Evolutionary conservation across 2,797 vertebrate genomes (phyloP), one percentile per base, ranked within the genome.

Genomic region (Coreius guichenoti): DNA sequence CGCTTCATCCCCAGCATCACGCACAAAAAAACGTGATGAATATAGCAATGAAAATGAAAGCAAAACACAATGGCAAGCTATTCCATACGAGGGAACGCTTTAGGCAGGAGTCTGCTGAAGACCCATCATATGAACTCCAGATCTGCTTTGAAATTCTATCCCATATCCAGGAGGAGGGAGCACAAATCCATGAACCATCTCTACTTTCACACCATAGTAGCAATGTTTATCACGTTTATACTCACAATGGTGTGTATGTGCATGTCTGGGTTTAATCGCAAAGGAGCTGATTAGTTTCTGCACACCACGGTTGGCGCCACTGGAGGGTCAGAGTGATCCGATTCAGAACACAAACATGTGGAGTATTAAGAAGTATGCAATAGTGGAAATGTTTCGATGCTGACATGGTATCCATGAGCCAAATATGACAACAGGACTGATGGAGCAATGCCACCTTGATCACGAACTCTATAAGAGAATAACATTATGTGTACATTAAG

Each of bases 71-170:
- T 21, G 58, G 68, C 29, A 54, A 67, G 39, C 43, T 36, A 8
- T 68, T 83, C 45, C 65, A 81, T 14, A 81, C 1, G 2, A 70
- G 33, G 6, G 26, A 72, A 11, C 2, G 39, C 73, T 56, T 31
- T n/a, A 82, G 74, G 80, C 76, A 67, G 36, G 56, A 83, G 61
- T 39, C 23, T 79, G 45, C 23, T 63, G 43, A 45, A 82, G 74
- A 39, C 51, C 58, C 69, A 86, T 74, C 76, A 73, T 58, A 45
- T 67, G 69, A 86, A 85, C 78, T 58, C 69, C 78, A 83, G 74
- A 80, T 70, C 75, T 76, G 39, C 39, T 72, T 79, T 85, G 82
- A 85, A 85, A 83, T 83, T 85, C 54, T 43, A 84, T 72, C 81
- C 80, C 72, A 23, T 33, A 49, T 56, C 56, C 78, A 58, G 51